A percentile compares a stretch with the other conserved stretches of the same genome.
These are phyloP conservation scores for Columba livia DNA, from an alignment of 2,113 vertebrate genomes.

Conservation along the genomic window DNA sequence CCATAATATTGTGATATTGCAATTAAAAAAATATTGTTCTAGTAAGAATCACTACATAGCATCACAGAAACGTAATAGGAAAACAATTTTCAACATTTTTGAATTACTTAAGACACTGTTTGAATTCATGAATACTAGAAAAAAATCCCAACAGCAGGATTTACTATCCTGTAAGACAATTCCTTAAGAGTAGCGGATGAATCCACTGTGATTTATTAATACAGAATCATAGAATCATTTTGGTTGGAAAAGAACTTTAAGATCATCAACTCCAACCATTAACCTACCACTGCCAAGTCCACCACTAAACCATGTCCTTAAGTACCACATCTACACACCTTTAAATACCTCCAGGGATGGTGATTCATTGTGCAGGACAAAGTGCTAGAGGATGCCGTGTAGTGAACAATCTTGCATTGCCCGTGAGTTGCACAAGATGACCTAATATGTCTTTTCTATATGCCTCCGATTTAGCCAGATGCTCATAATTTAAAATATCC, in stretches of 20 bases:
- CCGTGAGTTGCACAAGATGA: not conserved
- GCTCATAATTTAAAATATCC: constrained; percentile 4
- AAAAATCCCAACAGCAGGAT: not conserved
- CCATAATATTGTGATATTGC: not conserved
- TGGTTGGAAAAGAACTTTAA: no score
- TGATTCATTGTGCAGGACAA: not conserved
- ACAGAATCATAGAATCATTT: no score
- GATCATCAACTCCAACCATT: no score
- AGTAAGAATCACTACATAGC: not conserved
- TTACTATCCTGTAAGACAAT: not conserved
- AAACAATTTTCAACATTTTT: not conserved
- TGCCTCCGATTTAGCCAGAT: not conserved
- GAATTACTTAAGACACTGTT: not conserved
- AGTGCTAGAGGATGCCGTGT: not conserved
- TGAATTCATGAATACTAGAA: not conserved
- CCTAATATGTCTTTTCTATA: not conserved
- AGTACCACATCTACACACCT: no score
- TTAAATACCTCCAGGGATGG: no score
- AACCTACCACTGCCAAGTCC: no score
- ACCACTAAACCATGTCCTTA: no score
- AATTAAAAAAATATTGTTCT: not conserved
- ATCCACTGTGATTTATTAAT: not conserved
- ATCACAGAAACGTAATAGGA: not conserved
- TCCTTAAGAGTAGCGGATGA: not conserved
- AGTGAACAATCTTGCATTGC: not conserved